Base-by-base conservation (phyloP, 2,797 vertebrate genomes). In the Petrocephalus sullivani region DNA sequence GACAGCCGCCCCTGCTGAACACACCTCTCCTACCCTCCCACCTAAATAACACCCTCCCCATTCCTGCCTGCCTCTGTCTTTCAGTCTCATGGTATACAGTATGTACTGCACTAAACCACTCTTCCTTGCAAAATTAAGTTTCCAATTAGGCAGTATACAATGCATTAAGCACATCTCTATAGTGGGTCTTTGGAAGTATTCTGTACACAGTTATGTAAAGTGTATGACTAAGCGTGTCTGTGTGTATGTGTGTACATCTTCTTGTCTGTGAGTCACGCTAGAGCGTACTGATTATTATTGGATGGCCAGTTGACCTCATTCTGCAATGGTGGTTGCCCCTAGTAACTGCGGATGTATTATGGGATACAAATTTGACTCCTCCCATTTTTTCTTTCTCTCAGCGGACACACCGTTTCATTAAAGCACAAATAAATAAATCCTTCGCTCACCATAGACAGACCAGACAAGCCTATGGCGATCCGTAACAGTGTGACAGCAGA, bases 1-100 rank as follows among this genome's bases (percentile, higher is more conserved):
- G 93, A 95, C 94, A 94, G 94, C 95, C 92, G 94, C 95, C 95
- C 95, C 95, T 92, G 91, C 93, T 94, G 92, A 93, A 93, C 93
- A 94, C 90, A 92, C 94, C 94, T 89, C 90, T 90, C 88, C 61
- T 87, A 90, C 91, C 92, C 93, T 90, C 89, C 91, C 93, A 95
- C 95, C 91, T 96, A 95, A 96, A 96, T 95, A 95, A 95, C 93
- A 92, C 92, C 84, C 89, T 85, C 87, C 81, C 91, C 90, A 51
- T 33, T 93, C 87, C 71, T 91, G 93, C 93, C 90, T 92, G 89
- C 92, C 92, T 94, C 91, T 94, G 92, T 85, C 60, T 86, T 56
- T 88, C 33, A 49, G 23, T 57, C 88, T 75, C 49, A 64, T 28
- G 6, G 83, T 75, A 75, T 57, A 28, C 64, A 41, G 60, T 57